Conservation (phyloP, 2,113 vertebrate genomes). For the Tetrax tetrax region DNA sequence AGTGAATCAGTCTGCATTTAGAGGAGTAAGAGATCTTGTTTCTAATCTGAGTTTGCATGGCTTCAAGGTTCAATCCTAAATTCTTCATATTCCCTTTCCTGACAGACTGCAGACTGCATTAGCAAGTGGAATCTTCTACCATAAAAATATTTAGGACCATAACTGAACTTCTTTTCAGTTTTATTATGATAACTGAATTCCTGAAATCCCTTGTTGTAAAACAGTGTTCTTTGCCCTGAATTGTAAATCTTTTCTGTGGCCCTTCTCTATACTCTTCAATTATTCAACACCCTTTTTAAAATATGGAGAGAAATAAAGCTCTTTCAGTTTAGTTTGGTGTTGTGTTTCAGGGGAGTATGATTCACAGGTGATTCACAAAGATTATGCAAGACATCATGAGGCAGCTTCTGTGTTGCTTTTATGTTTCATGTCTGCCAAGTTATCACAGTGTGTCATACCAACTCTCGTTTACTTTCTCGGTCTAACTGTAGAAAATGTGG, state of each 20-base stretch:
- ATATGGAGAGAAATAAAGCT: not conserved
- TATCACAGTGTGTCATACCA: constrained; percentile 27
- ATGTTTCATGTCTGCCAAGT: constrained; percentile 10
- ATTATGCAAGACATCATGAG: constrained; percentile 39
- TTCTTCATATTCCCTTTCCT: not conserved
- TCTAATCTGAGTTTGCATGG: not conserved
- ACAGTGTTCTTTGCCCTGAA: not conserved
- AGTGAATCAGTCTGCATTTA: not conserved
- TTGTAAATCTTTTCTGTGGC: not conserved
- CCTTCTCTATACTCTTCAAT: not conserved
- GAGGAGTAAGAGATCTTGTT: not conserved
- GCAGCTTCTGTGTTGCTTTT: constrained; percentile 33
- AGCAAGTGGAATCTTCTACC: not conserved
- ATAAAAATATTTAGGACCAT: not conserved
- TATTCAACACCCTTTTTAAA: constrained; percentile 12
- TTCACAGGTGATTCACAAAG: constrained; percentile 58
- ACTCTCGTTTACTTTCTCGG: constrained; percentile 16
- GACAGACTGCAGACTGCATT: not conserved
- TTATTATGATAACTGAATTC: not conserved
- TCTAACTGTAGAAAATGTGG: constrained; percentile 4
- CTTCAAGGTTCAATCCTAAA: not conserved
- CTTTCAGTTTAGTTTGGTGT: not conserved
- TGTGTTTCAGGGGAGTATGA: constrained; percentile 32
- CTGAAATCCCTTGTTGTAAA: not conserved
- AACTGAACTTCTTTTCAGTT: not conserved